phyloP scores from a whole-genome alignment of 2,797 vertebrate genomes.

The Hippopotamyrus pictus region DNA sequence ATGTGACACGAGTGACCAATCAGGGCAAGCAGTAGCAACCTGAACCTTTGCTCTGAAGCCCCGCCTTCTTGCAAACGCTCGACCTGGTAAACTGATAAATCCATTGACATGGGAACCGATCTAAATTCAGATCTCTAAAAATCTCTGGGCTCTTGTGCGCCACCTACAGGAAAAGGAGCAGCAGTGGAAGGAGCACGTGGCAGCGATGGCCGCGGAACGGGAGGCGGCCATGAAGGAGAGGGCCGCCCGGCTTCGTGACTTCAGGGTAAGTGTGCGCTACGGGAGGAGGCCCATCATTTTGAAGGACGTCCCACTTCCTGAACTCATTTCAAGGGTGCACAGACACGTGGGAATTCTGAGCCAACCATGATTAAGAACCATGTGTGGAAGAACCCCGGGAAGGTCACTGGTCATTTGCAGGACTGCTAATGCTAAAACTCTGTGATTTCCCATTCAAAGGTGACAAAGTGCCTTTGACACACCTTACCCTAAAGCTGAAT shows the following conservation, averaged over 20 bases:
- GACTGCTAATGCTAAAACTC: neutral
- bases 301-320: neutral
- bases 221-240: conserved; percentile 47
- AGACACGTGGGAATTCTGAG: neutral
- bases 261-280: conserved; percentile 51
- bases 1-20: neutral
- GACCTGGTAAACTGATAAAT: neutral
- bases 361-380: neutral
- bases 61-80: neutral
- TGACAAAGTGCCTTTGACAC: neutral
- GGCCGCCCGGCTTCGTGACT: conserved; percentile 52
- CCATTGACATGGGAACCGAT: conserved; percentile 11
- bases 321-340: neutral
- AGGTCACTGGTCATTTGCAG: neutral
- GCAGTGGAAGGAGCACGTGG: conserved; percentile 54
- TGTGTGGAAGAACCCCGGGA: neutral
- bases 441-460: neutral
- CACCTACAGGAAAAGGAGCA: conserved; percentile 53
- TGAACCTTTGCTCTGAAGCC: neutral
- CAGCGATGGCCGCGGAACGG: conserved; percentile 45
- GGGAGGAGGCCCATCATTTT: neutral
- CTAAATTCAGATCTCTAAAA: neutral
- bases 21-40: neutral
- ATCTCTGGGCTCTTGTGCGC: conserved; percentile 15
- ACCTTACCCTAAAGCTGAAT: neutral